Evolutionary conservation across 1,140 invertebrate genomes (phyloP).

Genomic region (Sitodiplosis mosellana): DNA sequence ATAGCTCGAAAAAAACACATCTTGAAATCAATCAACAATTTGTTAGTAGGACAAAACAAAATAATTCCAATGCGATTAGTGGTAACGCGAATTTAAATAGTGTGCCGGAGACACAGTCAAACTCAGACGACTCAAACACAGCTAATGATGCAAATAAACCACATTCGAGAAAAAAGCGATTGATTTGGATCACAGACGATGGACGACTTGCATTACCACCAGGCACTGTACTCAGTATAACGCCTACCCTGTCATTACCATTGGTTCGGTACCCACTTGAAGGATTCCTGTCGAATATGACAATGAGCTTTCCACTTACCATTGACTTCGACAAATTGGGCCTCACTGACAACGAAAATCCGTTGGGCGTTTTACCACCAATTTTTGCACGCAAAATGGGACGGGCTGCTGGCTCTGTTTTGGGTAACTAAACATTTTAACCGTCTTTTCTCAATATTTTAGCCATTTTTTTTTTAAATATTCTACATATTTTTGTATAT

Average conservation of each 20-base stretch:
- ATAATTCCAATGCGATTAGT: too few relatives aligned
- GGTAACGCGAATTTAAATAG: too few relatives aligned
- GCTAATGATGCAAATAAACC: slow-evolving; percentile 13
- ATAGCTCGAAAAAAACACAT: too few relatives aligned
- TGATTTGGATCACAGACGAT: slow-evolving; percentile 66
- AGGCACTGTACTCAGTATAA: slow-evolving; percentile 56
- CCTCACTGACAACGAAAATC: slow-evolving; percentile 68
- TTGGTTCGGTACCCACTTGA: slow-evolving; percentile 65
- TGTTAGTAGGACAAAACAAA: too few relatives aligned
- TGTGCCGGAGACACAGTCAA: too few relatives aligned
- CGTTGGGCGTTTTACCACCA: slow-evolving; percentile 56
- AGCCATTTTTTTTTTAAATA: too few relatives aligned
- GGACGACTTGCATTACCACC: slow-evolving; percentile 61
- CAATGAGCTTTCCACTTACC: slow-evolving; percentile 69
- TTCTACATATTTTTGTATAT: too few relatives aligned
- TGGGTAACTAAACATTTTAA: slow-evolving; percentile 15
- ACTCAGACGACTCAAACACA: too few relatives aligned
- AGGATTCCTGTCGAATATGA: slow-evolving; percentile 68
- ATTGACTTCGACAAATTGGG: slow-evolving; percentile 70
- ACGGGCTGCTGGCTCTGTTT: slow-evolving; percentile 40
- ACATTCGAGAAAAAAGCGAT: slow-evolving; percentile 58
- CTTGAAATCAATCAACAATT: too few relatives aligned
- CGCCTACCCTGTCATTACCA: slow-evolving; percentile 61
- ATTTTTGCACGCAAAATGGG: slow-evolving; percentile 51
- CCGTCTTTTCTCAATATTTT: neutral